A percentile compares a stretch with the other conserved stretches of the same genome.
phyloP scores from a whole-genome alignment of 1,140 invertebrate genomes.

The Orchesella cincta region DNA sequence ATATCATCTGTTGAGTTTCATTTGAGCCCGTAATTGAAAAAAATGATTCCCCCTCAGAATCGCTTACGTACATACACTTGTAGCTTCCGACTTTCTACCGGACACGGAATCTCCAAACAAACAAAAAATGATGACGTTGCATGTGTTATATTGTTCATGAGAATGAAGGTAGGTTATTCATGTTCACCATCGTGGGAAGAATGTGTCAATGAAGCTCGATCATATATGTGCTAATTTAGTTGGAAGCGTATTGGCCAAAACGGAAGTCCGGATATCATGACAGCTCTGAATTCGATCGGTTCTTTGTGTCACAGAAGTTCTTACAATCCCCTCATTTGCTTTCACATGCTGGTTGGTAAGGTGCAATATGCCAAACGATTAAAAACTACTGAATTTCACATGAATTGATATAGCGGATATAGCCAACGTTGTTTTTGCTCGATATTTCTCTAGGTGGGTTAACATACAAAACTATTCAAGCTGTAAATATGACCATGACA shows the following conservation, averaged over 20 bases:
- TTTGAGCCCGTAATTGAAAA: neutral
- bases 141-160: constrained; percentile 23
- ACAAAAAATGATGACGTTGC: constrained; percentile 6
- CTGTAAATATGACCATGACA: no score
- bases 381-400: no score
- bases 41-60: neutral
- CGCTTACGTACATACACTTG: neutral
- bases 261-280: constrained; percentile 10
- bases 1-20: constrained; percentile 23
- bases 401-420: no score
- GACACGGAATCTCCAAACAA: neutral
- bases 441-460: no score
- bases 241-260: neutral
- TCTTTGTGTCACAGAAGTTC: no score
- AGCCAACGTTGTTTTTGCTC: no score
- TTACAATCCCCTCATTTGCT: no score
- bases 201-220: neutral
- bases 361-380: no score
- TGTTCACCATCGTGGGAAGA: neutral
- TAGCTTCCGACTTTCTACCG: constrained; percentile 12
- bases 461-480: no score
- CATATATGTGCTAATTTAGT: no score
- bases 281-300: no score
- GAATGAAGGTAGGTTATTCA: neutral
- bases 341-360: no score